phyloP scores from a whole-genome alignment of 2,797 vertebrate species.

The Gymnoscopelus braueri region DNA sequence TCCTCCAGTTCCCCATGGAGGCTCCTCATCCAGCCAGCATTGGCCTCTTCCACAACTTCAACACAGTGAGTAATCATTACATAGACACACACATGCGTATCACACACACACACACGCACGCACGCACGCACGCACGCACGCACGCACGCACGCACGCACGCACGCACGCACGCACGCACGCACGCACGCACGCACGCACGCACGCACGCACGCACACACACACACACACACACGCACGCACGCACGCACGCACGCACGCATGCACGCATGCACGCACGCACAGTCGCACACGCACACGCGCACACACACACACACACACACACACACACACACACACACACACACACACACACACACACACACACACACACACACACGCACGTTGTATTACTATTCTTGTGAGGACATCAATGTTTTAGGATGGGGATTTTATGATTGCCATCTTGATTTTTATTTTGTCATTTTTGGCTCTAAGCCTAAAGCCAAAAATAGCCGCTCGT shows the following conservation, averaged over 20 bases:
- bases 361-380: background rate
- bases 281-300: background rate
- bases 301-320: constrained; percentile 12
- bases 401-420: no score
- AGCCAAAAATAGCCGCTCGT: no score
- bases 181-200: background rate
- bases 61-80: constrained; percentile 79
- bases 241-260: no score
- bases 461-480: no score
- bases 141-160: background rate
- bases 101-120: background rate
- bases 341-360: constrained; percentile 11
- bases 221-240: no score
- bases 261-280: no score
- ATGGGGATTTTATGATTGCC: no score
- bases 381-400: background rate
- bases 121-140: background rate
- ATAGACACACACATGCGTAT: no score
- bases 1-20: constrained; percentile 90
- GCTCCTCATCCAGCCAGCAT: constrained; percentile 79
- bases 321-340: background rate
- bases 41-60: constrained; percentile 90
- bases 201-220: no score
- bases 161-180: background rate
- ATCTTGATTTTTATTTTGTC: no score